Conservation (phyloP, 2,113 vertebrate genomes). For the Silurus glanis region DNA sequence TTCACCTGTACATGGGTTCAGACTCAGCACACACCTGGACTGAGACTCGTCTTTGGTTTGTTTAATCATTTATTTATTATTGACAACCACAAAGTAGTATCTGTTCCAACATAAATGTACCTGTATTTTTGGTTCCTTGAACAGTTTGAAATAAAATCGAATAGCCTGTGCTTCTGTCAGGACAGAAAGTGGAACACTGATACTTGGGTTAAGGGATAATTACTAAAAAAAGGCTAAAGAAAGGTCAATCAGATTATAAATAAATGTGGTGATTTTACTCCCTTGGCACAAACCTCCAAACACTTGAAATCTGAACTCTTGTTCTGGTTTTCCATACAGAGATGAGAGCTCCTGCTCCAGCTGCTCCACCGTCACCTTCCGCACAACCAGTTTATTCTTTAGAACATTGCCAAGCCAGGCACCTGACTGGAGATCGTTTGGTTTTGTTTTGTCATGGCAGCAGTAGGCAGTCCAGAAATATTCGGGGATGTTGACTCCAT, state of each 20-base stretch:
- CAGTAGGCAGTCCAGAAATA: conserved; percentile 20
- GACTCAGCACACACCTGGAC: no score
- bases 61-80: no score
- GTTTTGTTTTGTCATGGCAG: neutral
- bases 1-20: no score
- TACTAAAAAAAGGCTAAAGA: neutral
- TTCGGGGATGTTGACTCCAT: conserved; percentile 12
- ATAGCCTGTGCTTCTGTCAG: no score
- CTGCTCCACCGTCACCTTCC: neutral
- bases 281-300: neutral
- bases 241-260: neutral
- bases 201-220: neutral
- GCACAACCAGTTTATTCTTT: neutral
- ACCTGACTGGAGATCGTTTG: neutral
- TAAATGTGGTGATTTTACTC: neutral
- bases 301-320: neutral
- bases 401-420: neutral
- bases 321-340: neutral
- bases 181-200: no score
- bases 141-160: no score
- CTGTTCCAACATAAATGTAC: no score
- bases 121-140: no score
- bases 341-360: neutral
- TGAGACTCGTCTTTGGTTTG: no score
- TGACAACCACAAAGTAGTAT: no score